A percentile compares a stretch with the other conserved stretches of the same genome.
These are phyloP conservation scores for Aromia moschata DNA, from an alignment of 2,888 invertebrate species.

Conservation along the genomic window DNA sequence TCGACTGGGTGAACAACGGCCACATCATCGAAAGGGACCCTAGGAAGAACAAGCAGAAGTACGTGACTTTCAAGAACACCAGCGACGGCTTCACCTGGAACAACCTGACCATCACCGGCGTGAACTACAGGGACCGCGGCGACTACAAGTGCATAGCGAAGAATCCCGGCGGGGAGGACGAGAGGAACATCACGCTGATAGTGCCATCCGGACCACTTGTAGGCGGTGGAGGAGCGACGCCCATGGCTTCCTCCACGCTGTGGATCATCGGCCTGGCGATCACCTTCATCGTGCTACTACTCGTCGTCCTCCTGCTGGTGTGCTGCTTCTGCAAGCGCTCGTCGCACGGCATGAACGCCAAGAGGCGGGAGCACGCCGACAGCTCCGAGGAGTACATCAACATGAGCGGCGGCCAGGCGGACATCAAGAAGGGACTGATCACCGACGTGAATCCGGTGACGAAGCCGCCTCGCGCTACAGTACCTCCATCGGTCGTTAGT, in stretches of 20 bases:
- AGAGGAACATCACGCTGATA: conserved; percentile 76
- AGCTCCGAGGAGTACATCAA: conserved; percentile 67
- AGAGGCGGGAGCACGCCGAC: conserved; percentile 52
- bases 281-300: conserved; percentile 63
- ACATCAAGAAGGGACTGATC: conserved; percentile 86
- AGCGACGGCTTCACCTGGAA: conserved; percentile 65
- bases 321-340: conserved; percentile 57
- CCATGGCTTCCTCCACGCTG: conserved; percentile 60
- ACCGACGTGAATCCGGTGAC: conserved; percentile 86
- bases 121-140: conserved; percentile 64
- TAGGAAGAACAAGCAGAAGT: conserved; percentile 62
- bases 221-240: conserved; percentile 39
- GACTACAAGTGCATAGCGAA: conserved; percentile 78
- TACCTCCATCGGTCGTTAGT: conserved; percentile 75
- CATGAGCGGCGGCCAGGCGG: conserved; percentile 79
- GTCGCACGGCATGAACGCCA: conserved; percentile 45
- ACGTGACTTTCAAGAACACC: conserved; percentile 55
- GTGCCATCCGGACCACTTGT: conserved; percentile 44
- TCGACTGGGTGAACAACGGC: conserved; percentile 78
- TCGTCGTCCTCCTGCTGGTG: conserved; percentile 63
- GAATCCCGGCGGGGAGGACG: conserved; percentile 82
- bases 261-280: conserved; percentile 64
- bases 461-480: conserved; percentile 82
- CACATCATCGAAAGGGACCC: conserved; percentile 68
- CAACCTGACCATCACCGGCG: conserved; percentile 67